These are phyloP conservation scores for Pseudomugil gertrudae DNA, from an alignment of 2,797 vertebrate genomes.

Conservation along the genomic window DNA sequence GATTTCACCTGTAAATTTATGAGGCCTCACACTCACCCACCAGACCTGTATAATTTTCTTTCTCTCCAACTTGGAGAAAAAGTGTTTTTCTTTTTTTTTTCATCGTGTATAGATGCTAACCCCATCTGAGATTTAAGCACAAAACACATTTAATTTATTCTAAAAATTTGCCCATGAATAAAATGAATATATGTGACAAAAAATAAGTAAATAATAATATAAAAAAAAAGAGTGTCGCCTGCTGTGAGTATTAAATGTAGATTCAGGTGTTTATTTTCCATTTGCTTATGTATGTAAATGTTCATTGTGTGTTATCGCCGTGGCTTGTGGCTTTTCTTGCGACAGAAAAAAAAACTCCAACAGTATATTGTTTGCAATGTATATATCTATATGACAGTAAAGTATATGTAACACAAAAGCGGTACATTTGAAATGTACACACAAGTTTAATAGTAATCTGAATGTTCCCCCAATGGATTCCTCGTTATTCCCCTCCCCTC, in stretches of 20 bases:
- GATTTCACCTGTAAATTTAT: constrained; percentile 58
- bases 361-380: constrained; percentile 77
- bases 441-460: constrained; percentile 80
- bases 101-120: constrained; percentile 35
- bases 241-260: constrained; percentile 69
- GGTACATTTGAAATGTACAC: constrained; percentile 81
- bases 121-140: constrained; percentile 29
- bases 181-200: not conserved
- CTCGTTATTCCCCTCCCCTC: constrained; percentile 20
- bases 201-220: not conserved
- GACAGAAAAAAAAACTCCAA: constrained; percentile 67
- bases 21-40: constrained; percentile 38
- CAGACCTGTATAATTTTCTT: constrained; percentile 43
- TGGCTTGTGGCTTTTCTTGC: constrained; percentile 79
- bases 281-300: constrained; percentile 72
- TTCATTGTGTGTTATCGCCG: constrained; percentile 74
- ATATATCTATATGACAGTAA: constrained; percentile 78
- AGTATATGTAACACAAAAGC: constrained; percentile 75
- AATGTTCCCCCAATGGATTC: constrained; percentile 63
- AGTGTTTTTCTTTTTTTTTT: not conserved
- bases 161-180: constrained; percentile 29
- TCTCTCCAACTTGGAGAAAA: constrained; percentile 17
- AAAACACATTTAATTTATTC: constrained; percentile 31
- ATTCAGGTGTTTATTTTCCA: constrained; percentile 67
- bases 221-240: constrained; percentile 39